Conservation (phyloP, 2,888 invertebrate species). For the Anorthoa munda region DNA sequence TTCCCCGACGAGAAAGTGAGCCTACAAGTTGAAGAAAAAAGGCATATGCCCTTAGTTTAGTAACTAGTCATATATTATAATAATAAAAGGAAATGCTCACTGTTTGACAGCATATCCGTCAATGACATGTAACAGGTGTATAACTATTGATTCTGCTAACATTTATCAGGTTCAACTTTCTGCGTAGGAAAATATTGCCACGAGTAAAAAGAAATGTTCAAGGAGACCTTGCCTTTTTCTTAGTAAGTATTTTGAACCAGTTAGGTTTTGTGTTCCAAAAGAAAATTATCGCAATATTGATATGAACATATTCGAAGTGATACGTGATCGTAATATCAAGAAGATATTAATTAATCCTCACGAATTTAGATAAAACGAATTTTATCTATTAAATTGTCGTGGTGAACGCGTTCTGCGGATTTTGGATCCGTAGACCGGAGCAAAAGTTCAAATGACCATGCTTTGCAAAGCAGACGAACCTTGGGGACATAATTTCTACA, state of each 20-base stretch:
- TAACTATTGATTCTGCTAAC: conserved; percentile 13
- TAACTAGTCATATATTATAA: neutral
- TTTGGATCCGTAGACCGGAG: too few relatives aligned
- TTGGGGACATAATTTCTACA: too few relatives aligned
- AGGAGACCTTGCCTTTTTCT: neutral
- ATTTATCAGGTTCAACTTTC: conserved; percentile 15
- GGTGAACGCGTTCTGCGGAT: too few relatives aligned
- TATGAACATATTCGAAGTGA: neutral
- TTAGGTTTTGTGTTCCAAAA: conserved; percentile 4
- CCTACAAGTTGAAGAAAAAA: too few relatives aligned
- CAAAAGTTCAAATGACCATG: too few relatives aligned
- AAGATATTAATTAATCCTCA: too few relatives aligned
- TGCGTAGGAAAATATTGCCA: conserved; percentile 1
- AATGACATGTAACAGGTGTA: conserved; percentile 27
- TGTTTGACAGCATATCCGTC: conserved; percentile 47
- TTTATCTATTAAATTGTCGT: too few relatives aligned
- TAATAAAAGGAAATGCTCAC: neutral
- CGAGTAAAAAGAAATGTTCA: neutral
- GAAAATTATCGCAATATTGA: neutral
- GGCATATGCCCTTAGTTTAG: neutral
- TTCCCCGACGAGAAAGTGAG: neutral
- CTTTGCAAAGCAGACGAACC: too few relatives aligned
- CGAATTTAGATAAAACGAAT: too few relatives aligned
- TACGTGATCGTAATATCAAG: neutral
- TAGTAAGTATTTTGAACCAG: neutral